Base-by-base conservation (phyloP, 2,113 vertebrate genomes). In the Scalopus aquaticus region DNA sequence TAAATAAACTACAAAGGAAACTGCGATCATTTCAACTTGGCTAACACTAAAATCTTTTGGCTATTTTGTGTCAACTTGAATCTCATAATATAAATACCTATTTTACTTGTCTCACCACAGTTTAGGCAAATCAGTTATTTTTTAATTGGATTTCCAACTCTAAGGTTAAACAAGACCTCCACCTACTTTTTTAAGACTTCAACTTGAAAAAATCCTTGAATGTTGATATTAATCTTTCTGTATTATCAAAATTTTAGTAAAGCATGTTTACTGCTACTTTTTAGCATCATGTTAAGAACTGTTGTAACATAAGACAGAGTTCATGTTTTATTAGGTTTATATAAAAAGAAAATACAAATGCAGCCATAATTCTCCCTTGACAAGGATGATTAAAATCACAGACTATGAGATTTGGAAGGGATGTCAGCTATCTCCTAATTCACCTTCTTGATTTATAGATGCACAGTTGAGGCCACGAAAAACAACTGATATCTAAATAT, bases 31-130 rank as follows among this genome's bases (percentile, higher is more conserved):
- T 62, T 96, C 97, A 96, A 97, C 92, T 91, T 37, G 92, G 81
- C 80, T 96, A 79, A 94, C 96, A 95, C 95, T 90, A 95, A 98
- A 98, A 95, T 91, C 97, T 95, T 95, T 97, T 69, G 70, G 93
- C 94, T 98, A 97, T 97, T 98, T 96, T 97, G 96, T 83, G 92
- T 97, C 95, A 97, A 97, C 94, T 98, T 98, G 94, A 93, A 90
- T 96, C 95, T 96, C 91, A 96, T 97, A 98, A 98, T 96, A 97
- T 92, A 96, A 97, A 97, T 95, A 96, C 96, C 97, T 97, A 94
- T 98, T 97, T 95, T 83, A 97, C 64, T 91, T 96, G 93, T 96
- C 56, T 97, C 81, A 79, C 67, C 49, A 94, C 56, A 94, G 84
- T 90, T 97, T 90, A 88, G 86, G 92, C 65, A 91, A 96, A 80